Base-by-base conservation (phyloP, 2,113 vertebrate genomes). In the Anoplopoma fimbria region DNA sequence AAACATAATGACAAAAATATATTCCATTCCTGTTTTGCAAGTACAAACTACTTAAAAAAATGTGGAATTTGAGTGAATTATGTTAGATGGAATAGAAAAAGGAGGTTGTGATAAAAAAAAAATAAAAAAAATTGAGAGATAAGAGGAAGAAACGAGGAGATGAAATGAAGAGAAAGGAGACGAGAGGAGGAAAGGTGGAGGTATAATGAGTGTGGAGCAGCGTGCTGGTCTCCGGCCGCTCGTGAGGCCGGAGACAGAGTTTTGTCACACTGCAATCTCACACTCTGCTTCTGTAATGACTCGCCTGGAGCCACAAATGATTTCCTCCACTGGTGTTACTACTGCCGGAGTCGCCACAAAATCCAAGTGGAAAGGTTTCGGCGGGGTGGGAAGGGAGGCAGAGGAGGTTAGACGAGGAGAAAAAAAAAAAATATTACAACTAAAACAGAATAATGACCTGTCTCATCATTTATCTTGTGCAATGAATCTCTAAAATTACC, bases 231-330 rank as follows among this genome's bases (percentile, higher is more conserved):
- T 90, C 79, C 62, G 78, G 82, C 83, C 84, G 92, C 61, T 90
- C 67, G 60, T 61, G 83, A 84, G 87, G 85, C 87, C 77, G 75
- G 63, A 89, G 91, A 91, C 86, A 84, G 86, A 91, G 82, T 89
- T 89, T 81, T 90, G 91, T 92, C 83, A 84, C 83, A 84, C 83
- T 81, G 86, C 92, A 91, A 87, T 93, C 91, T 93, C 91, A 92
- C 92, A 91, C 91, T 83, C 88, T 60, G 87, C 86, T 76, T 86
- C 91, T 76, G 91, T 92, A 92, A 93, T 93, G 91, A 93, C 86
- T 91, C 72, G 88, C 91, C 92, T 86, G 69, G 78, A 91, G 91
- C 89, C 89, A 87, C 83, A 61, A 87, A 91, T 91, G 88, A 92
- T 93, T 91, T 90, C 89, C 90, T 91, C 90, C 83, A 89, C 89